Evolutionary conservation across 37 sponge, comb jelly and placozoan genomes (phyloP).

Genomic region (Geodia barretti): DNA sequence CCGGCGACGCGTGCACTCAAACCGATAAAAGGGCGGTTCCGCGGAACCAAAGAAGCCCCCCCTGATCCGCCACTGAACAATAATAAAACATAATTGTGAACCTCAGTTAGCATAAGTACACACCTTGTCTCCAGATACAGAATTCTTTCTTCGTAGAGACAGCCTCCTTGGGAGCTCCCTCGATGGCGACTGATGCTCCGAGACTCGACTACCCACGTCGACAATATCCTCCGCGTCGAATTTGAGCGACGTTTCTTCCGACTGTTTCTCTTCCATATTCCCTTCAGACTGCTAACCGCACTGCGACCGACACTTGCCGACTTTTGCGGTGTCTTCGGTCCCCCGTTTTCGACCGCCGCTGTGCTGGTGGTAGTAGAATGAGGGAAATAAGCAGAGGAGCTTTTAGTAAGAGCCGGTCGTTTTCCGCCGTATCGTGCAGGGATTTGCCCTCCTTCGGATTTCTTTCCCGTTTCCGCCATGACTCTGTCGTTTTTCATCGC

Average conservation of each 20-base stretch:
- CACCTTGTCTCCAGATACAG: background rate
- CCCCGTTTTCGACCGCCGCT: background rate
- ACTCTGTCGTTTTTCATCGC: conserved; percentile 6
- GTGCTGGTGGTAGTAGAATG: too few species aligned
- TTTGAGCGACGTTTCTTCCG: background rate
- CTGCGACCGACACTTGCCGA: conserved; percentile 1
- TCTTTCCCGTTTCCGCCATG: background rate
- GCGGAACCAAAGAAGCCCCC: too few species aligned
- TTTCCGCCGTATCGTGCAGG: background rate
- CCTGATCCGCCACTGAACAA: too few species aligned
- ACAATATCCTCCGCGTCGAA: background rate
- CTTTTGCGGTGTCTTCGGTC: background rate
- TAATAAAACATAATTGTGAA: too few species aligned
- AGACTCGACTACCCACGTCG: background rate
- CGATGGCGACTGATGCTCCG: background rate
- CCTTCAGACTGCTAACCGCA: background rate
- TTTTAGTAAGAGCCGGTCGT: background rate
- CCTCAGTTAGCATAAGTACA: background rate
- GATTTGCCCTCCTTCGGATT: background rate
- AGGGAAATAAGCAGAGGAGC: conserved; percentile 1
- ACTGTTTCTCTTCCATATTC: background rate
- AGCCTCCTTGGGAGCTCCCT: background rate
- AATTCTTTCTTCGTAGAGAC: background rate
- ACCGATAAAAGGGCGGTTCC: too few species aligned
- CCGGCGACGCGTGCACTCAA: too few species aligned